Conservation (phyloP, 2,113 vertebrate species). For the Heterochromis multidens region DNA sequence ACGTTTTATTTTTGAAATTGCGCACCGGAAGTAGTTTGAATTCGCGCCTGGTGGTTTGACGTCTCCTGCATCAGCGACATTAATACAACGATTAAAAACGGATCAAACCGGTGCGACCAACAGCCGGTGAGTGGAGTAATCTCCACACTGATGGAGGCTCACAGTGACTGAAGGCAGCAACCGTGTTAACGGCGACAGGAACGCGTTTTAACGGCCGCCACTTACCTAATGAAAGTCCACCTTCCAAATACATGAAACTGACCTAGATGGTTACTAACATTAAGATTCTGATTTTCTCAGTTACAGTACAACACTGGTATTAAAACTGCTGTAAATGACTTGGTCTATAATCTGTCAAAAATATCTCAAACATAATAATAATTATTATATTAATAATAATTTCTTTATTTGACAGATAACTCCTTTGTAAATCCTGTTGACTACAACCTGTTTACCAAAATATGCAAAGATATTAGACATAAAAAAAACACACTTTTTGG, state of each 20-base stretch:
- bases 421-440: background rate
- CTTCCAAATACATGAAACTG: background rate
- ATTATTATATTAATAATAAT: too few relatives aligned
- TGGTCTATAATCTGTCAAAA: background rate
- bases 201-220: background rate
- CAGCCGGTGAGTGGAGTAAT: rapidly evolving
- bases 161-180: background rate
- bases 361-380: too few relatives aligned
- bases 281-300: background rate
- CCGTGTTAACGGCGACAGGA: background rate
- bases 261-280: background rate
- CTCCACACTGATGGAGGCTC: background rate
- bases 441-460: background rate
- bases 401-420: too few relatives aligned
- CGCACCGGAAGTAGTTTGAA: background rate
- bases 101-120: background rate
- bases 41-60: background rate
- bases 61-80: background rate
- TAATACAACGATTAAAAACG: background rate
- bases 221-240: background rate
- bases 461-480: background rate
- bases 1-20: background rate
- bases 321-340: too few relatives aligned
- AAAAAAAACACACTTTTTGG: background rate
- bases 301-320: too few relatives aligned